Evolutionary conservation across 2,888 invertebrate genomes (phyloP).

Genomic region (Drosophila anomalata): DNA sequence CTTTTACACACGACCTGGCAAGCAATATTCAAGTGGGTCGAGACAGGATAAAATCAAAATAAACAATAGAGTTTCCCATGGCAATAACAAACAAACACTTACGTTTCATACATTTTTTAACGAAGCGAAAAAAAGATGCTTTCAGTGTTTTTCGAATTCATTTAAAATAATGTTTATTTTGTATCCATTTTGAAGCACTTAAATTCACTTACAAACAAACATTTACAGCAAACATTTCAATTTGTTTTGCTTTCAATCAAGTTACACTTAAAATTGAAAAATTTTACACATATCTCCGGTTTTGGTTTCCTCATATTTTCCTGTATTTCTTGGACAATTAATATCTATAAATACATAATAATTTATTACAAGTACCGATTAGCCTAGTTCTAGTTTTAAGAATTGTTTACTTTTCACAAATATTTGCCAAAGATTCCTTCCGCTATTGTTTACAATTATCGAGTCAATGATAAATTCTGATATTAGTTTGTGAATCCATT

Average conservation of each 20-base stretch:
- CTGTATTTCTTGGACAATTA: conserved; percentile 46
- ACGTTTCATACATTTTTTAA: conserved; percentile 17
- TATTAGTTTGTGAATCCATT: conserved; percentile 17
- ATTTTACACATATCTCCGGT: conserved; percentile 9
- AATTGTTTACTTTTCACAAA: conserved; percentile 15
- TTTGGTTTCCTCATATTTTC: conserved; percentile 24
- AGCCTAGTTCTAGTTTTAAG: conserved; percentile 55
- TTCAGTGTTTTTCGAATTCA: conserved; percentile 2
- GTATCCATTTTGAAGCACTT: conserved; percentile 36
- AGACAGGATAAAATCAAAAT: conserved; percentile 5
- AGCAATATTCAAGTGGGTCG: background rate
- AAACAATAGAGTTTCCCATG: conserved; percentile 10
- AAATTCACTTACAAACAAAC: conserved; percentile 40
- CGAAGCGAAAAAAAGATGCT: background rate
- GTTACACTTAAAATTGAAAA: conserved; percentile 54
- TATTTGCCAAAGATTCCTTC: conserved; percentile 11
- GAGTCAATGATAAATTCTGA: conserved; percentile 30
- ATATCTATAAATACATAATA: conserved; percentile 23
- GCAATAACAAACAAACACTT: conserved; percentile 18
- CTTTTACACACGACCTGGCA: conserved; percentile 8
- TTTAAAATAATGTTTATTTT: conserved; percentile 40
- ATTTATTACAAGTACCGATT: conserved; percentile 37
- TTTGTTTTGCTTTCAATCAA: conserved; percentile 35
- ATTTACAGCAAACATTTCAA: conserved; percentile 35
- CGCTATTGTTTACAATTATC: conserved; percentile 28